A percentile compares a stretch with the other conserved stretches of the same genome.
These are phyloP conservation scores for Triplophysa yarkandensis DNA, from an alignment of 2,797 vertebrate genomes.

Conservation along the genomic window DNA sequence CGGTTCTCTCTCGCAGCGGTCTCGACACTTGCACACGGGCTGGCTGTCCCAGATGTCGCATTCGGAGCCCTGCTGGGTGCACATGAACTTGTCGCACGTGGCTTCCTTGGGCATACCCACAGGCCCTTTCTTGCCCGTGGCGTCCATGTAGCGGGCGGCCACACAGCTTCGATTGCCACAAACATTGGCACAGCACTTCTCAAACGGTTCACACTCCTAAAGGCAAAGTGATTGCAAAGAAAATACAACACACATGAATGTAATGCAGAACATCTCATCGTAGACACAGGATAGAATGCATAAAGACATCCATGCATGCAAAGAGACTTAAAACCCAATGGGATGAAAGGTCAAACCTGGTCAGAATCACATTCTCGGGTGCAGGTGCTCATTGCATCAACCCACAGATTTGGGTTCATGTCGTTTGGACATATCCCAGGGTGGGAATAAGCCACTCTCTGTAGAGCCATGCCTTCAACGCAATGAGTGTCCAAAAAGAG, in stretches of 20 bases:
- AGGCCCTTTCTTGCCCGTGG: conserved; percentile 87
- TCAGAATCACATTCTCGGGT: conserved; percentile 89
- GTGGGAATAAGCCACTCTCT: conserved; percentile 83
- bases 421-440: conserved; percentile 97
- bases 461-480: conserved; percentile 71
- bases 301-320: not conserved
- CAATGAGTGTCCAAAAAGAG: conserved; percentile 73
- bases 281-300: no score
- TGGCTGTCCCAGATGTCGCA: conserved; percentile 98
- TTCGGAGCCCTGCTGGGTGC: conserved; percentile 93
- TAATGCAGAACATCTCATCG: no score
- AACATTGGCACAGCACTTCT: conserved; percentile 97
- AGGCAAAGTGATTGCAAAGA: conserved; percentile 39
- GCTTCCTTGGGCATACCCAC: conserved; percentile 90
- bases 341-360: conserved; percentile 78
- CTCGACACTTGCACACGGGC: conserved; percentile 94
- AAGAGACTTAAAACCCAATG: not conserved
- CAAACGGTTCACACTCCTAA: conserved; percentile 93
- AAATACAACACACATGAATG: no score
- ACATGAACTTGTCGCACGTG: conserved; percentile 95
- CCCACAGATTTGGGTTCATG: conserved; percentile 99
- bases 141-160: conserved; percentile 90
- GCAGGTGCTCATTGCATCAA: conserved; percentile 98
- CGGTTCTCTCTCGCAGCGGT: conserved; percentile 95
- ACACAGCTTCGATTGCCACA: conserved; percentile 96